A percentile compares a stretch with the other conserved stretches of the same genome.
Evolutionary conservation across 2,113 vertebrate genomes (phyloP).

Genomic region (Cariama cristata): DNA sequence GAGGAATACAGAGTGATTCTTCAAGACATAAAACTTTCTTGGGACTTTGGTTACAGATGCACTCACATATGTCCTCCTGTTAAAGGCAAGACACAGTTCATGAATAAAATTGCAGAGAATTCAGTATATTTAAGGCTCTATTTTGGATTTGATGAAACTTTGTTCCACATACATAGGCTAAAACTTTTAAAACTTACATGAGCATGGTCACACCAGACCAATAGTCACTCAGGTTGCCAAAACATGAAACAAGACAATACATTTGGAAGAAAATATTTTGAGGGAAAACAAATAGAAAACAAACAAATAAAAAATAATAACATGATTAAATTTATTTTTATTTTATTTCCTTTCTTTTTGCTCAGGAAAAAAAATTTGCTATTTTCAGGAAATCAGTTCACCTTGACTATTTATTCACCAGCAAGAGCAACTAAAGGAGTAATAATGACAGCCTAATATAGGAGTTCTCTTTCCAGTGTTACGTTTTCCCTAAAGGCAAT

Average conservation of each 20-base stretch:
- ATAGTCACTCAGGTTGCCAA: not conserved
- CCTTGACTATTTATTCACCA: not conserved
- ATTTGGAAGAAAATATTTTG: not conserved
- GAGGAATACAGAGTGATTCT: not conserved
- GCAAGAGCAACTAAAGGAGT: not conserved
- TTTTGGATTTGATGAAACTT: not conserved
- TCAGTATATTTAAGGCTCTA: not conserved
- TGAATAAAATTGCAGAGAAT: not conserved
- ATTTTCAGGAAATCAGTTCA: not conserved
- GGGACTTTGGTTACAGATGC: not conserved
- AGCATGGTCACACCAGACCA: not conserved
- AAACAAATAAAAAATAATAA: not conserved
- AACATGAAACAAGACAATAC: not conserved
- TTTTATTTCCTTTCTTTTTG: not conserved
- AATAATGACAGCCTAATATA: not conserved
- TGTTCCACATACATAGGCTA: not conserved
- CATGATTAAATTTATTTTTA: not conserved
- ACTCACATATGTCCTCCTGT: not conserved
- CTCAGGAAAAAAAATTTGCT: not conserved
- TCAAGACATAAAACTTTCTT: not conserved
- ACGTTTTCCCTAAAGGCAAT: not conserved
- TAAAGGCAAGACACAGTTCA: not conserved
- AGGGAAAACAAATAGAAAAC: not conserved
- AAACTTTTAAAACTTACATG: not conserved
- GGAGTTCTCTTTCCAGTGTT: not conserved